These are phyloP conservation scores for Cantharis nigra DNA, from an alignment of 2,888 invertebrate genomes.

Conservation along the genomic window DNA sequence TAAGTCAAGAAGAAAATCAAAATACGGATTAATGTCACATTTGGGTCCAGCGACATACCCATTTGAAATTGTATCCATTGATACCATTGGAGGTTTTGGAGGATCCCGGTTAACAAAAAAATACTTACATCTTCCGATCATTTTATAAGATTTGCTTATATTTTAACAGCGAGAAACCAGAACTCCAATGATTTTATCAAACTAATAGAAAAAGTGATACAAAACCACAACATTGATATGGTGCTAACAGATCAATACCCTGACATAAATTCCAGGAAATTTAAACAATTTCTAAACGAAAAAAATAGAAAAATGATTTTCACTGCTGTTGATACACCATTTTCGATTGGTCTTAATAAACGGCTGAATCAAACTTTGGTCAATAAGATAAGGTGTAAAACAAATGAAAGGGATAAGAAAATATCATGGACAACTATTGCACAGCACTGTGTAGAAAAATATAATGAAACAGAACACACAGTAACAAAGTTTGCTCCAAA, in stretches of 20 bases:
- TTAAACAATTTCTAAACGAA: conserved; percentile 39
- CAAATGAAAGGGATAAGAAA: conserved; percentile 34
- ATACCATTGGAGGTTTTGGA: conserved; percentile 44
- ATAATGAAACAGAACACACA: no score
- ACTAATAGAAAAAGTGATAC: conserved; percentile 31
- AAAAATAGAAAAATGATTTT: conserved; percentile 27
- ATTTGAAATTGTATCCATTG: conserved; percentile 44
- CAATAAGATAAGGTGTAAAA: conserved; percentile 39
- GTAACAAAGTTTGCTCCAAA: no score
- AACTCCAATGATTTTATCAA: conserved; percentile 41
- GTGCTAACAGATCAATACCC: conserved; percentile 43
- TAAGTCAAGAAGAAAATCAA: conserved; percentile 38
- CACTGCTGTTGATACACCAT: conserved; percentile 31
- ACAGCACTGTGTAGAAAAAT: no score
- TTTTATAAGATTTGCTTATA: conserved; percentile 42
- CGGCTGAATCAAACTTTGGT: conserved; percentile 39
- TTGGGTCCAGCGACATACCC: conserved; percentile 34
- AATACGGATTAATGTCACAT: conserved; percentile 34
- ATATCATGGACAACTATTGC: conserved; percentile 33
- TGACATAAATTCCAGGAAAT: conserved; percentile 43
- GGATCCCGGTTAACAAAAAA: conserved; percentile 43
- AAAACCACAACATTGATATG: conserved; percentile 35
- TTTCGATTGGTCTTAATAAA: conserved; percentile 38
- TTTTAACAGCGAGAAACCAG: conserved; percentile 41
- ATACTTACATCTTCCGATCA: conserved; percentile 43